Evolutionary conservation across 2,797 vertebrate species (phyloP), one percentile per base, ranked within the genome.

Genomic region (Sebastes iracundus): DNA sequence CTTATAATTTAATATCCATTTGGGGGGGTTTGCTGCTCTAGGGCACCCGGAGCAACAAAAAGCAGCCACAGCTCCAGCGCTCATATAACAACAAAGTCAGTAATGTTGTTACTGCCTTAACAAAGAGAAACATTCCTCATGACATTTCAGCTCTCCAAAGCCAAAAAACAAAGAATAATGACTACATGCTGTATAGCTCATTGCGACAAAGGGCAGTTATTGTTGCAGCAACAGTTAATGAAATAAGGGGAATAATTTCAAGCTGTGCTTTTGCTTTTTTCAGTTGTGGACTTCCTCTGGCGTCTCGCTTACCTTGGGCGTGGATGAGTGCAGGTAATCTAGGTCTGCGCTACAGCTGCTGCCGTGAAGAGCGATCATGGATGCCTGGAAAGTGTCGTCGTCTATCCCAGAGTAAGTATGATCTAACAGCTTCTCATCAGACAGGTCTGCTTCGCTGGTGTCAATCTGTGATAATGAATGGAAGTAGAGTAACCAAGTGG

Each of bases 391-490:
- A 25, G 95, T 83, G 82, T 96, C 96, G 25, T 96, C 96, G 42
- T 95, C 95, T 13, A 96, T 94, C 4, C 91, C 92, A 13, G 95
- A 94, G 91, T 92, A 97, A 35, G 93, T 93, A 0, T 90, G 96
- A 77, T 96, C 96, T 62, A 97, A 92, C 27, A 85, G 71, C 87
- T 96, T 96, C 42, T 98, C 97, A 60, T 96, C 97, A 38, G 65
- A 89, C 76, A 97, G 77, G 85, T 98, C 97, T 71, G 94, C 91
- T 60, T 99, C 97, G 0, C 92, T 87, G 69, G 96, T 94, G 86
- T 98, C 97, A 86, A 99, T 97, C 98, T 99, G 95, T 70, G 52
- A 93, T 89, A 82, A 93, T 78, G 23, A 90, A 92, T 60, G 65
- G 86, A 75, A 84, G 88, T 78, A 89, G 30, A 49, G 3, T 68